Evolutionary conservation across 2,113 vertebrate species (phyloP).

Genomic region (Hydrochoerus hydrochaeris): DNA sequence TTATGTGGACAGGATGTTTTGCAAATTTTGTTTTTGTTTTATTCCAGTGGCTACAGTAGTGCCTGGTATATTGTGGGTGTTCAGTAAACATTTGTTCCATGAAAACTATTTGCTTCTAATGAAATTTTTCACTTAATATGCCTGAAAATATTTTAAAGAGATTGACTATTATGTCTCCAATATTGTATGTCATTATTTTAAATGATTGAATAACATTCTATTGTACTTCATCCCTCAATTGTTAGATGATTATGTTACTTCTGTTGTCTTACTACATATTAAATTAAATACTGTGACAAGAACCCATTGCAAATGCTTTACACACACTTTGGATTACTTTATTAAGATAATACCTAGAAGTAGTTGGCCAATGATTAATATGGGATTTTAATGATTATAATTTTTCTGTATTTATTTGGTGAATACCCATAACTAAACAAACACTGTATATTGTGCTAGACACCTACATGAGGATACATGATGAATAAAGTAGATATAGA

Average conservation of each 20-base stretch:
- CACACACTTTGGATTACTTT: conserved; percentile 6
- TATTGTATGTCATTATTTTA: not conserved
- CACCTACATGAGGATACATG: not conserved
- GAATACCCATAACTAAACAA: not conserved
- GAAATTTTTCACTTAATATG: not conserved
- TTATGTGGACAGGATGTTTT: not conserved
- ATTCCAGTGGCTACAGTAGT: not conserved
- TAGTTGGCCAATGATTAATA: not conserved
- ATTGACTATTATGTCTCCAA: conserved; percentile 8
- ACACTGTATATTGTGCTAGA: not conserved
- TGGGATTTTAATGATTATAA: not conserved
- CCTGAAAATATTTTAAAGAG: conserved; percentile 24
- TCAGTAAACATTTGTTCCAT: not conserved
- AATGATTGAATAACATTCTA: not conserved
- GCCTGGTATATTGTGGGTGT: not conserved
- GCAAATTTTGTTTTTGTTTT: not conserved
- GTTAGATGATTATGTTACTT: not conserved
- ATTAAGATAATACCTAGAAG: not conserved
- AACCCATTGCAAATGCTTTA: not conserved
- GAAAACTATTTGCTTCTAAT: not conserved
- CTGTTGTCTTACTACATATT: not conserved
- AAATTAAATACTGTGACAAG: conserved; percentile 1
- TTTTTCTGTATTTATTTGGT: not conserved
- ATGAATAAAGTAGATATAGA: not conserved
- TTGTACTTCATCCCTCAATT: not conserved